Base-by-base conservation (phyloP, 2,113 vertebrate species). In the Ophiodon elongatus region DNA sequence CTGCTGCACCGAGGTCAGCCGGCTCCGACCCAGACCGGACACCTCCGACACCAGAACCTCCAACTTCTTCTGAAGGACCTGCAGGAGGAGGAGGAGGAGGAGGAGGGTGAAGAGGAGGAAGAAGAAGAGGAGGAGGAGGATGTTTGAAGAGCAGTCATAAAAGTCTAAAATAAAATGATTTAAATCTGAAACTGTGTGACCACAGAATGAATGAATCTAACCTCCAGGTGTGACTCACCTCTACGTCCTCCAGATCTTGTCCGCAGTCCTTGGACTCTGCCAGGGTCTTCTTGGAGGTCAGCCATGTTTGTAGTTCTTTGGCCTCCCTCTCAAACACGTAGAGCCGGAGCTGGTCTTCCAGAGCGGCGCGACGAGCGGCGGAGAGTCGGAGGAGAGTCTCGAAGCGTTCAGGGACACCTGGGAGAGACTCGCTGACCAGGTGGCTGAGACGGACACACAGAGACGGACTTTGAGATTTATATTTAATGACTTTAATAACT, bases 21-120 rank as follows among this genome's bases (percentile, higher is more conserved):
- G 97, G 87, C 93, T 94, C 66, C 92, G 95, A 13, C 96, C 97
- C 73, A 97, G 80, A 76, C 89, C 80, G 10, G 88, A 94, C 10
- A 96, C 84, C 82, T 98, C 97, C 8, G 93, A 95, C 64, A 94
- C 89, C 93, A 98, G 96, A 82, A 95, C 93, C 82, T 96, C 93
- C 91, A 97, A 95, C 85, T 95, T 96, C 86, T 97, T 96, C 94
- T 97, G 96, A 43, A 97, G 92, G 17, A 94, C 92, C 97, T 98
- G 89, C 0, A 78, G 77, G 82, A 2, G 67, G 8, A 52, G 13
- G 70, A 31, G n/a, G 50, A 47, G 2, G 21, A 31, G 2, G 45
- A 37, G 14, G 39, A n/a, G n/a, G n/a, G n/a, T n/a, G n/a, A n/a
- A n/a, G n/a, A n/a, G n/a, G n/a, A n/a, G n/a, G n/a, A n/a, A n/a